phyloP scores from a whole-genome alignment of 2,888 invertebrate genomes.

The Drosophila villosipedis region DNA sequence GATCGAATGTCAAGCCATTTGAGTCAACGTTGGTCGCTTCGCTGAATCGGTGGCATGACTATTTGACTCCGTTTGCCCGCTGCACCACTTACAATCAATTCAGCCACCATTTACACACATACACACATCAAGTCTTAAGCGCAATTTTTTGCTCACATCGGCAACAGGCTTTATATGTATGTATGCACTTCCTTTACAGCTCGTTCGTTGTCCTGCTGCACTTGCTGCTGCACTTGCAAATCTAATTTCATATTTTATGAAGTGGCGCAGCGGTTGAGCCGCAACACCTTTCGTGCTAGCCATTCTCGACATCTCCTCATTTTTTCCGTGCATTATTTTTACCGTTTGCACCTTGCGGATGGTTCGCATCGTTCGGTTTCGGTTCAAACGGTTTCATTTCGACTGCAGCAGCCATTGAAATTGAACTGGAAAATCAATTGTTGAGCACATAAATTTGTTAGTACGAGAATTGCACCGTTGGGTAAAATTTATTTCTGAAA shows the following conservation, averaged over 20 bases:
- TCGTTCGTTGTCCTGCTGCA: slow-evolving; percentile 30
- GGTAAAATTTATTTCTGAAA: slow-evolving; percentile 73
- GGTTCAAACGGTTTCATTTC: not conserved
- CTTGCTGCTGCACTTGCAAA: slow-evolving; percentile 63
- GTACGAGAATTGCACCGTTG: slow-evolving; percentile 75
- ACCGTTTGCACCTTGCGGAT: slow-evolving; percentile 55
- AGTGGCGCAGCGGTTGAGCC: slow-evolving; percentile 59
- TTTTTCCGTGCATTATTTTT: slow-evolving; percentile 51
- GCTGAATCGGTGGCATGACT: slow-evolving; percentile 57
- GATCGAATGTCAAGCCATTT: slow-evolving; percentile 78
- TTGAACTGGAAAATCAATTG: slow-evolving; percentile 79
- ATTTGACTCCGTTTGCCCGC: slow-evolving; percentile 49
- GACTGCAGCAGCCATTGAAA: slow-evolving; percentile 42
- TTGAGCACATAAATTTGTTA: slow-evolving; percentile 78
- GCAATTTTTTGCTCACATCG: slow-evolving; percentile 33
- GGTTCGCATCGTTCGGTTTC: slow-evolving; percentile 28
- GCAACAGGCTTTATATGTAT: slow-evolving; percentile 58
- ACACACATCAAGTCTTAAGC: slow-evolving; percentile 42
- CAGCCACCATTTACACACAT: slow-evolving; percentile 19
- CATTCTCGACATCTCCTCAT: slow-evolving; percentile 37
- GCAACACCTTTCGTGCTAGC: slow-evolving; percentile 30
- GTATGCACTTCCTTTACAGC: slow-evolving; percentile 50
- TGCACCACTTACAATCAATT: slow-evolving; percentile 35
- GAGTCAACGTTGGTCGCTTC: slow-evolving; percentile 62
- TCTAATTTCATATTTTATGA: slow-evolving; percentile 81